A percentile compares a stretch with the other conserved stretches of the same genome.
These are phyloP conservation scores for Spheniscus humboldti DNA, from an alignment of 2,797 vertebrate species.

Conservation along the genomic window DNA sequence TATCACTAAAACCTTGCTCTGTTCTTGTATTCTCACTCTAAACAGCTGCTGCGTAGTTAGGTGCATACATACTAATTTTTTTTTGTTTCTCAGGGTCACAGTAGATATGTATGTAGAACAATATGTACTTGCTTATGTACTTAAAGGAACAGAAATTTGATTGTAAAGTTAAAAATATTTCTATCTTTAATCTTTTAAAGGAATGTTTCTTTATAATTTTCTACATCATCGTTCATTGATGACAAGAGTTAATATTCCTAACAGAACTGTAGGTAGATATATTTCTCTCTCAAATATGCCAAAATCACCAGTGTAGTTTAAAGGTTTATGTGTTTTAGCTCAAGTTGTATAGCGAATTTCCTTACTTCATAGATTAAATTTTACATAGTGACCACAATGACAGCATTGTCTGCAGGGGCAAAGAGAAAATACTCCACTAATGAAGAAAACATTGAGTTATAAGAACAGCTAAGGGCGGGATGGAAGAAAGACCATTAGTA, in stretches of 20 bases:
- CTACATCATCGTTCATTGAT: background rate
- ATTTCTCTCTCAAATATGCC: background rate
- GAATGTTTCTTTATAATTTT: background rate
- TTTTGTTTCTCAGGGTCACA: background rate
- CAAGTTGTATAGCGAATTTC: background rate
- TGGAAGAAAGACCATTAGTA: background rate
- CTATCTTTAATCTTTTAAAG: background rate
- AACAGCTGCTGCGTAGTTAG: background rate
- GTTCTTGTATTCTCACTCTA: background rate
- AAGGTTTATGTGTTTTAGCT: background rate
- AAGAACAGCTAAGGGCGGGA: background rate
- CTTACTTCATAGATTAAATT: background rate
- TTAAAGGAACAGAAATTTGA: background rate
- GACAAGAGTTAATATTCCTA: background rate
- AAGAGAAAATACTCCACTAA: background rate
- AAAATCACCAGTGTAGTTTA: background rate
- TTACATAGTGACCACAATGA: background rate
- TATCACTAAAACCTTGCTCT: background rate
- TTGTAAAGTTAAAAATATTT: background rate
- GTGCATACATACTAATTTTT: rapidly evolving
- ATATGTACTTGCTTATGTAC: background rate
- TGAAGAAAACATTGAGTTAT: background rate
- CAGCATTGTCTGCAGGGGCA: background rate
- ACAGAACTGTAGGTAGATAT: background rate
- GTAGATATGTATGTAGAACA: background rate